Evolutionary conservation across 1,140 invertebrate species (phyloP), one percentile per base, ranked within the genome.

Genomic region (Nephila pilipes): DNA sequence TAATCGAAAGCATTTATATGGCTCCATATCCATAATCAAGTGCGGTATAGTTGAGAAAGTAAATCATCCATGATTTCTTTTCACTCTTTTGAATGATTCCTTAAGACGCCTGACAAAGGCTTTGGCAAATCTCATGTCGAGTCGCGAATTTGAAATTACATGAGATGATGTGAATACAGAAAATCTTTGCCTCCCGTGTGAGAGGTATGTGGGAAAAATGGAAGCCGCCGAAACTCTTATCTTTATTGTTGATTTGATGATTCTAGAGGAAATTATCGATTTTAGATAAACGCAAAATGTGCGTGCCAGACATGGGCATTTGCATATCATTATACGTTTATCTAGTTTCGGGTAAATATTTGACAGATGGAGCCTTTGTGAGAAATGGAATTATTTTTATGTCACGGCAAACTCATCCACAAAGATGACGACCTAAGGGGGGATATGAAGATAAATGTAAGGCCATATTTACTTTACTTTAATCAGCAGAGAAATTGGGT

Each of bases 311-410:
- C 54, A 46, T 25, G 57, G 32, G 57, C 79, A 91, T 91, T 91
- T 91, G 79, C 89, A 91, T 91, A 91, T 63, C 89, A 91, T 91
- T 91, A 91, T 83, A 81, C 89, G 79, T 91, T 91, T 91, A 91
- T 83, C 79, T 83, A 90, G 89, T 91, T 91, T 81, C 54, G 79
- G 89, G 80, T 91, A 91, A 81, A 83, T 65, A 91, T 91, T 91
- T 91, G 89, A 91, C 75, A 83, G 75, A 32, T 65, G 58, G 58
- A 58, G 58, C 29, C 14, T 80, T 83, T 55, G 89, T 46, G 79
- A 63, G 89, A 29, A 80, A 60, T 83, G 57, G 79, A 83, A 91
- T 91, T 91, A 91, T 91, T 91, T 91, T 91, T 91, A 83, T 83
- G 89, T 91, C 89, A 46, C 80, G 80, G 36, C 32, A 29, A 55